Base-by-base conservation (phyloP, 2,888 invertebrate species). In the Metopia argyrocephala region DNA sequence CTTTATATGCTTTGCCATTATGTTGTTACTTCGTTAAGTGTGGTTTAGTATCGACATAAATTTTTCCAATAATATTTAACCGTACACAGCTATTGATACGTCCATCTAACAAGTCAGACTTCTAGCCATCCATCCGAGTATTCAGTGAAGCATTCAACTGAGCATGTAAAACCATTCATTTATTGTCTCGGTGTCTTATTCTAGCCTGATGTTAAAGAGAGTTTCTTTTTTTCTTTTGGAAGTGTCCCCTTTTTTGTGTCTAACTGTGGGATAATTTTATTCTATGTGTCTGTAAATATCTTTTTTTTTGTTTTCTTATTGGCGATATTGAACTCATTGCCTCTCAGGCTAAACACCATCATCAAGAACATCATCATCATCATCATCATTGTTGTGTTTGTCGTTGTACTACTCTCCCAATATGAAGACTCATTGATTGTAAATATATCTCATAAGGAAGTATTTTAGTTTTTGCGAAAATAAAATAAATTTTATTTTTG, bases 391-490 rank as follows among this genome's bases (percentile, higher is more conserved):
- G 20, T 21, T 28, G 66, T 70, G 61, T 38, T 50, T 64, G 38
- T n/a, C n/a, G n/a, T n/a, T n/a, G n/a, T n/a, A n/a, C n/a, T n/a
- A n/a, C n/a, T n/a, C n/a, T n/a, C n/a, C n/a, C n/a, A n/a, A n/a
- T n/a, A n/a, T n/a, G n/a, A n/a, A 76, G 38, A 62, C 68, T 66
- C 70, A 76, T 71, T 70, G 79, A 71, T 76, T 71, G 70, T 71
- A 79, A 79, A 71, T 79, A 59, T 76, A 76, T 79, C 76, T 75
- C 76, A 79, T 76, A 79, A 79, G 79, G 79, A 79, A 79, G 79
- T 76, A 76, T 70, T 75, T 68, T 79, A 69, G 57, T 65, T 65
- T 31, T 21, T 27, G 27, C 25, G 62, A 45, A 9, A 46, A 48
- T 46, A 50, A 25, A 59, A 61, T 27, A 62, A 46, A 28, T 5